phyloP scores from a whole-genome alignment of 2,113 vertebrate genomes.

The Eolophus roseicapilla region DNA sequence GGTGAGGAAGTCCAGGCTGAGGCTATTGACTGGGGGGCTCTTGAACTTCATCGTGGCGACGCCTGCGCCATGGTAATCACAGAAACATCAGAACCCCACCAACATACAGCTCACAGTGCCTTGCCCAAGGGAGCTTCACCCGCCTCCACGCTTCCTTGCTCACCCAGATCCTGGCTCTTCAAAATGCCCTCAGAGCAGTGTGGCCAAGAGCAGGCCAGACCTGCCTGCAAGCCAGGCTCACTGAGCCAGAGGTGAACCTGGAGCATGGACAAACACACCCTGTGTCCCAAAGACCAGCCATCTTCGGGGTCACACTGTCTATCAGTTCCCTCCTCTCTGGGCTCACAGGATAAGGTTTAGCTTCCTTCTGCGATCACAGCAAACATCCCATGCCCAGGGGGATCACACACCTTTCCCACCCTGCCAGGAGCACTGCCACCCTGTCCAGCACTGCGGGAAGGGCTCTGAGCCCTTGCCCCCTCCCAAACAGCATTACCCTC shows the following conservation, averaged over 20 bases:
- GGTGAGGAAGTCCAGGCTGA: constrained; percentile 89
- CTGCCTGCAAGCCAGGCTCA: neutral
- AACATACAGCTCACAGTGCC: neutral
- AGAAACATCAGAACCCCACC: neutral
- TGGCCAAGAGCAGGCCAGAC: neutral
- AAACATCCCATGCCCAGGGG: neutral
- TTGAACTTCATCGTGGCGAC: constrained; percentile 83
- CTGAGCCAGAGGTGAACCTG: neutral
- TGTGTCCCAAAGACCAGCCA: neutral
- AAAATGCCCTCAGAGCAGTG: neutral
- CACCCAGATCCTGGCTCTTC: neutral
- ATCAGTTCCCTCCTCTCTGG: neutral
- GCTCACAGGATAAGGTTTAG: fast-evolving
- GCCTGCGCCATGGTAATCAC: constrained; percentile 64
- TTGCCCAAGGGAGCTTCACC: neutral
- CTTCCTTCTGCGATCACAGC: neutral
- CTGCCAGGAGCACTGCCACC: neutral
- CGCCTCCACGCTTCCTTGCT: neutral
- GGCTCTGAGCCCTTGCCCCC: neutral
- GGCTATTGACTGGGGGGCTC: constrained; percentile 90
- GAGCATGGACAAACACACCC: fast-evolving
- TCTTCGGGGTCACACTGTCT: fast-evolving
- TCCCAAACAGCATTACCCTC: neutral
- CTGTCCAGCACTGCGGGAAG: fast-evolving
- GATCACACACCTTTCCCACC: neutral